Conservation (phyloP, 2,797 vertebrate species). For the Acrossocheilus fasciatus region DNA sequence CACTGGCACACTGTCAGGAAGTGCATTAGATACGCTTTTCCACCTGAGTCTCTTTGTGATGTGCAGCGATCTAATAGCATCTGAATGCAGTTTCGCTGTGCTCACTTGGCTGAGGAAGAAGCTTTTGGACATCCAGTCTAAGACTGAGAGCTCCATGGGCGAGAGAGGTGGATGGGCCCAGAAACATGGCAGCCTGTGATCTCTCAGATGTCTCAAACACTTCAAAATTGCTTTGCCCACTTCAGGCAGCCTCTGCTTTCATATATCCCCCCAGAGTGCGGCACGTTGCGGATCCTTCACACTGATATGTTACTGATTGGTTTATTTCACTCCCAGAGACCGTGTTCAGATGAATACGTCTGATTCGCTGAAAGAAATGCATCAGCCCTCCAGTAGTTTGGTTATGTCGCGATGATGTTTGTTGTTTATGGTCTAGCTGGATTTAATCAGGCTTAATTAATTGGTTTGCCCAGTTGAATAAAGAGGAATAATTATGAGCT, state of each 20-base stretch:
- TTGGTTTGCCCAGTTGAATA: constrained; percentile 49
- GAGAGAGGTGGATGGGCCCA: constrained; percentile 28
- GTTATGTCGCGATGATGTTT: constrained; percentile 29
- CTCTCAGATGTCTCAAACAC: constrained; percentile 53
- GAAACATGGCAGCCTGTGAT: constrained; percentile 57
- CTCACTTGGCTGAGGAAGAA: constrained; percentile 53
- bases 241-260: constrained; percentile 45
- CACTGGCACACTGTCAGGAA: constrained; percentile 49
- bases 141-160: constrained; percentile 22
- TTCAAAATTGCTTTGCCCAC: constrained; percentile 58
- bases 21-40: constrained; percentile 52
- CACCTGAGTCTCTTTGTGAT: constrained; percentile 47
- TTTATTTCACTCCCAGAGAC: constrained; percentile 53
- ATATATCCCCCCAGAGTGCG: constrained; percentile 42
- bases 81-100: constrained; percentile 45
- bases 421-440: constrained; percentile 46
- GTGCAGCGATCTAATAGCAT: constrained; percentile 53
- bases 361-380: constrained; percentile 34
- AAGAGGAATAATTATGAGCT: constrained; percentile 53
- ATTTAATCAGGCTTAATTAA: constrained; percentile 52
- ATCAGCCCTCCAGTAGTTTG: constrained; percentile 22
- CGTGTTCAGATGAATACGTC: constrained; percentile 31
- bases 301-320: constrained; percentile 54
- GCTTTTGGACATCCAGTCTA: constrained; percentile 36
- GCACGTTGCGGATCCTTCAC: constrained; percentile 33